These are phyloP conservation scores for Hyla sarda DNA, from an alignment of 2,113 vertebrate genomes.

Conservation along the genomic window DNA sequence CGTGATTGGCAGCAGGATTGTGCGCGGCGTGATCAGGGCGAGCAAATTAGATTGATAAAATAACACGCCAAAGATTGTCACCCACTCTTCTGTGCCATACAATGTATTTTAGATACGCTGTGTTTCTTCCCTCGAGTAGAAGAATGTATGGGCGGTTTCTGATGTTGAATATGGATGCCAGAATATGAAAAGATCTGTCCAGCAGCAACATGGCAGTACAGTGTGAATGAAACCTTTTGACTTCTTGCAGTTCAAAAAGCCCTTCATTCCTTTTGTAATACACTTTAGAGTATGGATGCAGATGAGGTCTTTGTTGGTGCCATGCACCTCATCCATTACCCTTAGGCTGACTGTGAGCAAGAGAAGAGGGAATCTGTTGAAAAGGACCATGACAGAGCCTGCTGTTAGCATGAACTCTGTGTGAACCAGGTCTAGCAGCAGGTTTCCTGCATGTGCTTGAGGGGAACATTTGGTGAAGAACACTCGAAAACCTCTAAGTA, in stretches of 20 bases:
- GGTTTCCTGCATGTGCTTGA: constrained; percentile 56
- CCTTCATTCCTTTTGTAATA: constrained; percentile 72
- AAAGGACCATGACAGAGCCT: constrained; percentile 75
- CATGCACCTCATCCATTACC: constrained; percentile 80
- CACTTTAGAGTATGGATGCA: constrained; percentile 75
- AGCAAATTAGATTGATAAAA: neutral
- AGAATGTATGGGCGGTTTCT: constrained; percentile 56
- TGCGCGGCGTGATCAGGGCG: neutral
- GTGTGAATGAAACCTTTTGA: constrained; percentile 67
- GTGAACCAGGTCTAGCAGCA: constrained; percentile 74
- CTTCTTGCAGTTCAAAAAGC: constrained; percentile 69
- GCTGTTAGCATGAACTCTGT: constrained; percentile 78
- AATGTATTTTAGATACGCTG: neutral
- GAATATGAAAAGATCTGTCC: constrained; percentile 57
- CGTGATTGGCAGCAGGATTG: neutral
- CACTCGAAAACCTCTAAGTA: constrained; percentile 45
- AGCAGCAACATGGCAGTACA: constrained; percentile 55
- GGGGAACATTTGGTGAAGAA: constrained; percentile 56
- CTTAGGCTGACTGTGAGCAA: constrained; percentile 73
- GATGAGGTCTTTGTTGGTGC: constrained; percentile 81
- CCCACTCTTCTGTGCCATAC: neutral
- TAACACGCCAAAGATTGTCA: neutral
- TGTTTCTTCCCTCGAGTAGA: neutral
- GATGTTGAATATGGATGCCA: constrained; percentile 58
- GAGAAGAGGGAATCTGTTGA: constrained; percentile 76